These are phyloP conservation scores for Samia ricini DNA, from an alignment of 1,140 invertebrate species.

Conservation along the genomic window DNA sequence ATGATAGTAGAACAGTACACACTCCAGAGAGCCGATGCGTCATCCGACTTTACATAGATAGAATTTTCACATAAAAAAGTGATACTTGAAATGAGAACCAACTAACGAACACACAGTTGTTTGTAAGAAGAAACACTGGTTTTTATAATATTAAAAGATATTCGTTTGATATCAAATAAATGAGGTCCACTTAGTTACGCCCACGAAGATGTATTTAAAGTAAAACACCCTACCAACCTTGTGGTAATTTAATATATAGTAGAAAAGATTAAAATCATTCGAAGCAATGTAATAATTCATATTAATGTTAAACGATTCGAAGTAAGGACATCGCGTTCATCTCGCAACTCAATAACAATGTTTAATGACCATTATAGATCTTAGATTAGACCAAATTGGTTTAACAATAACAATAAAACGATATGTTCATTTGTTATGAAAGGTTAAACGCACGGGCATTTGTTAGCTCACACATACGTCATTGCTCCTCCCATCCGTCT, in stretches of 20 bases:
- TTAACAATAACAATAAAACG: too few species aligned
- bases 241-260: neutral
- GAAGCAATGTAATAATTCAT: constrained; percentile 16
- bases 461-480: neutral
- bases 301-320: constrained; percentile 16
- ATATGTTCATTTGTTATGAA: constrained; percentile 10
- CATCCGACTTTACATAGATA: too few species aligned
- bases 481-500: neutral
- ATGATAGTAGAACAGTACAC: too few species aligned
- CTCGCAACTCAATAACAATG: constrained; percentile 12
- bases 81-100: too few species aligned
- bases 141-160: neutral
- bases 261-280: constrained; percentile 1
- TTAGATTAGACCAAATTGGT: constrained; percentile 13
- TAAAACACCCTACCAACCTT: neutral
- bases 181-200: neutral
- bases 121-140: too few species aligned
- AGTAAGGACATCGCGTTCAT: constrained; percentile 18
- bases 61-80: too few species aligned
- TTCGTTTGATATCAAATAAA: neutral
- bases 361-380: constrained; percentile 17
- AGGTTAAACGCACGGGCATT: neutral
- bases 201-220: neutral
- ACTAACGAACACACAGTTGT: too few species aligned
- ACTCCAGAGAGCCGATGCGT: too few species aligned